Evolutionary conservation across 2,888 invertebrate species (phyloP).

Genomic region (Drosophila nr. perissopoda): DNA sequence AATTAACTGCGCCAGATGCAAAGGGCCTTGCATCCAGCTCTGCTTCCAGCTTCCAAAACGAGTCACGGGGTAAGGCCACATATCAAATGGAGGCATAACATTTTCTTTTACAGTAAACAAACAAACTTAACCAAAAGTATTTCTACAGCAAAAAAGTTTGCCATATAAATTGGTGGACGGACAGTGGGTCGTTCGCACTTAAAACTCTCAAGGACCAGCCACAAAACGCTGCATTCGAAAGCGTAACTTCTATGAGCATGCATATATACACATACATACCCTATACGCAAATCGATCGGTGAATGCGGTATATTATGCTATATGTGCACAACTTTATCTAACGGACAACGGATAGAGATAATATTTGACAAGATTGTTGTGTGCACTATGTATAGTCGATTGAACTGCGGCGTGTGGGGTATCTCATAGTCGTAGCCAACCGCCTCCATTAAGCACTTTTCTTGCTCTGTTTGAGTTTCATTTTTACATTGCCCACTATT

Average conservation of each 20-base stretch:
- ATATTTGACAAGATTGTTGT: not conserved
- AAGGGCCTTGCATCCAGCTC: conserved; percentile 26
- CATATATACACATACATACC: conserved; percentile 33
- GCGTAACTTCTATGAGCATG: conserved; percentile 35
- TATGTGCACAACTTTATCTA: not conserved
- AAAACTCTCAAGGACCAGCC: conserved; percentile 38
- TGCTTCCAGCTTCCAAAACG: conserved; percentile 5
- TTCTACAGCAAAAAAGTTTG: conserved; percentile 51
- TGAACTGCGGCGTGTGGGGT: not conserved
- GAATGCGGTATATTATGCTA: not conserved
- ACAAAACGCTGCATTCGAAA: conserved; percentile 20
- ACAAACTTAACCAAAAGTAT: conserved; percentile 69
- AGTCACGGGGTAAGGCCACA: conserved; percentile 49
- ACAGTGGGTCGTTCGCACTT: conserved; percentile 62
- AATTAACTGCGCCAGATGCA: conserved; percentile 63
- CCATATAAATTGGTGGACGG: conserved; percentile 62
- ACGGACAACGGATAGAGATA: not conserved
- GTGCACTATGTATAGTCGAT: not conserved
- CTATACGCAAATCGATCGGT: not conserved
- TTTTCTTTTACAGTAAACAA: conserved; percentile 61
- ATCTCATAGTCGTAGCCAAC: conserved; percentile 9
- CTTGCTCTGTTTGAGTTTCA: conserved; percentile 38
- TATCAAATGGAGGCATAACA: conserved; percentile 71
- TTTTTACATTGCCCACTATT: conserved; percentile 63
- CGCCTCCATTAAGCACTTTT: conserved; percentile 1